A percentile compares a stretch with the other conserved stretches of the same genome.
Evolutionary conservation across 2,888 invertebrate species (phyloP).

Genomic region (Tolmerus cingulatus): DNA sequence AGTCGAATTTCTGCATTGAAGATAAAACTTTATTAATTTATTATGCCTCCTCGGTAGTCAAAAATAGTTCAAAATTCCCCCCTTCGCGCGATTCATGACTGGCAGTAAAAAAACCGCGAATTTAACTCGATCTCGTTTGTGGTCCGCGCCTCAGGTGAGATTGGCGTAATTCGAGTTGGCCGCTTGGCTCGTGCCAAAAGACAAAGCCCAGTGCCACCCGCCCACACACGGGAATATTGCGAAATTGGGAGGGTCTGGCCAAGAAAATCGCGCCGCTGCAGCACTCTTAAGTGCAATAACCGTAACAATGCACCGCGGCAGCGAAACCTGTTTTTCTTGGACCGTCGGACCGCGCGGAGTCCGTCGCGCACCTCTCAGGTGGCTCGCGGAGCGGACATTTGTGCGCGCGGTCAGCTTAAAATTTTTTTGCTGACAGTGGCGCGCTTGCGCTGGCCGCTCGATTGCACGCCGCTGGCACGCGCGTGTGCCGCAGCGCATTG

Average conservation of each 20-base stretch:
- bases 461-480: not conserved
- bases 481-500: not conserved
- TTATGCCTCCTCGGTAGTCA: not conserved
- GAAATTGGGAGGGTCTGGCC: not conserved
- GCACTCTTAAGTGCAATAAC: constrained; percentile 27
- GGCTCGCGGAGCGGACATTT: not conserved
- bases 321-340: constrained; percentile 15
- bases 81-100: not conserved
- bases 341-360: not conserved
- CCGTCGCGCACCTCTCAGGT: not conserved
- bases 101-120: not conserved
- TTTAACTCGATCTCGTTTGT: not conserved
- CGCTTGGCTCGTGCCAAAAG: constrained; percentile 46
- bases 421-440: not conserved
- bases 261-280: not conserved
- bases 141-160: not conserved
- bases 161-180: not conserved
- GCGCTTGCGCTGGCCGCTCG: not conserved
- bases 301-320: constrained; percentile 26
- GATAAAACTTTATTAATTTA: not conserved
- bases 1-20: too few relatives aligned
- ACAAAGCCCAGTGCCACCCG: constrained; percentile 41
- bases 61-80: not conserved
- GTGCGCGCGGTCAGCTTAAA: constrained; percentile 13
- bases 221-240: constrained; percentile 30